Evolutionary conservation across 2,888 invertebrate genomes (phyloP), one percentile per base, ranked within the genome.

Genomic region (Formica aserva): DNA sequence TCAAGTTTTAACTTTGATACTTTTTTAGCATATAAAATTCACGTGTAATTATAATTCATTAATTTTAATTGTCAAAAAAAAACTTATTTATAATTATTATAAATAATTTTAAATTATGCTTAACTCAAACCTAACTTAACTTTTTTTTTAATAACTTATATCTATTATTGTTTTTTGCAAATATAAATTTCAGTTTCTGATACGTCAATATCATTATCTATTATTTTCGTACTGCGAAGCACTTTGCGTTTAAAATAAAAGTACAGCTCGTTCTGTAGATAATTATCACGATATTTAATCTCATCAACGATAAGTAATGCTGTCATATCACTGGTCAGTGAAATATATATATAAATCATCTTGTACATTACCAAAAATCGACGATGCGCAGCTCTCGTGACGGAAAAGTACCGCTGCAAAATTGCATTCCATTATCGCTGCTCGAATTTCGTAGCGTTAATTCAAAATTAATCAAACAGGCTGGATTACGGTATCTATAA

Each of bases 401-500:
- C 65, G 60, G 29, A 60, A 71, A 76, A 29, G 38, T 67, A 41
- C 18, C 22, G 57, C 41, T 6, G 48, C 29, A 60, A 82, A 67
- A 82, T 83, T 52, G 52, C 60, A 69, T 69, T 80, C 35, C 62
- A 63, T 69, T 62, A 67, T n/a, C 52, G 62, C 55, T 41, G 55
- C 67, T 35, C 63, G 29, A 84, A 84, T 84, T 75, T 84, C 75
- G 55, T 62, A 75, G 62, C 67, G 67, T 82, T 85, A 85, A 85
- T 85, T 82, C 74, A 85, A 82, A 85, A 85, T 85, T 76, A 81
- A 85, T 76, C 55, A 74, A 82, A 76, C 63, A 57, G 69, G 75
- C 65, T 81, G 63, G 75, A 22, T 15, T 55, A n/a, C 60, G 83
- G 48, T 80, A 38, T 0, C 38, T 11, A 13, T 57, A 67, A 77